Evolutionary conservation across 2,797 vertebrate species (phyloP), one percentile per base, ranked within the genome.

Genomic region (Spinus olivaceus): DNA sequence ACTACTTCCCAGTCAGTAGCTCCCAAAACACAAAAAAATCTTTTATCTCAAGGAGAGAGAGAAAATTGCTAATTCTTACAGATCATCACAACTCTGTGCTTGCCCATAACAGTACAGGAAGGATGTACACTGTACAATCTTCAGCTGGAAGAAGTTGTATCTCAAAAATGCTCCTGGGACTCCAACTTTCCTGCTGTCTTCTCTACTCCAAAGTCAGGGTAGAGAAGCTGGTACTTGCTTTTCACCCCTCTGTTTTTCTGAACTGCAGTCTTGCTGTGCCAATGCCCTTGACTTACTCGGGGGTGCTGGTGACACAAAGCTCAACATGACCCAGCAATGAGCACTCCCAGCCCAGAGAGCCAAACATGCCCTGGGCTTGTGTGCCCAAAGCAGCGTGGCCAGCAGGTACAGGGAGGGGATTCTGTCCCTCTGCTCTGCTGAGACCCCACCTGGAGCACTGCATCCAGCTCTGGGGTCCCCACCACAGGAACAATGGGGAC

Each of bases 291-390:
- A 21, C 18, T 9, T 22, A 17, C 25, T 4, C 4, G 6, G 15
- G 18, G 25, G 0, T 32, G 12, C 12, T 57, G 18, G 14, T 47
- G 59, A 53, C 53, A 46, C 17, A 33, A 53, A 65, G 65, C 12
- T 65, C 39, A 23, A 14, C 30, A 20, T 1, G 4, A 53, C 22
- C 22, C 33, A 46, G 65, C 4, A 5, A 59, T 3, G 12, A 11
- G 15, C 21, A 7, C 24, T 5, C 2, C 3, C 14, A 51, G 10
- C 46, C 25, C 33, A 28, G 7, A 90, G 46, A 41, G 14, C 22
- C 59, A 64, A 3, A 2, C 0, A 0, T 16, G 35, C 20, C 46
- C 15, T 35, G 24, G 65, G 37, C 44, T 64, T 8, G 6, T 44
- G 44, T 39, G 65, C 17, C 25, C 27, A 33, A 33, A 33, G 50